Conservation (phyloP, 2,888 invertebrate species). For the Callyntrura sp. region DNA sequence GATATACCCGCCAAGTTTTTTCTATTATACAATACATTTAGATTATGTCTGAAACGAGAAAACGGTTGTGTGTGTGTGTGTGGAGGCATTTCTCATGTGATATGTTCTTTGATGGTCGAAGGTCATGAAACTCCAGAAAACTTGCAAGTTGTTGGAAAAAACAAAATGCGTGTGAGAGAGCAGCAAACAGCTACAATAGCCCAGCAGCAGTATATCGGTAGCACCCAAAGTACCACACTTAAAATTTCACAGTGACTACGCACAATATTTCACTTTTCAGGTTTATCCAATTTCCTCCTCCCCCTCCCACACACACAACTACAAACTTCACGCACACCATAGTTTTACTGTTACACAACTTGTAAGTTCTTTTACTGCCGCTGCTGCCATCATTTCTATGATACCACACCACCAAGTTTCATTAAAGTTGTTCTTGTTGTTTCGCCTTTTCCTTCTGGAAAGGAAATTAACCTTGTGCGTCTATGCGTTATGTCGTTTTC, state of each 20-base stretch:
- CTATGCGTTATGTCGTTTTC: not conserved
- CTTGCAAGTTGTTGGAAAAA: not conserved
- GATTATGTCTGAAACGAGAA: slow-evolving; percentile 36
- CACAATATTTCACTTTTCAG: slow-evolving; percentile 63
- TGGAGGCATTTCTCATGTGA: slow-evolving; percentile 9
- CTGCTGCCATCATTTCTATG: not conserved
- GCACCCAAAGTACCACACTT: slow-evolving; percentile 43
- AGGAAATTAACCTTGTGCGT: slow-evolving; percentile 39
- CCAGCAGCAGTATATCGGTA: slow-evolving; percentile 4
- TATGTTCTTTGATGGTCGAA: slow-evolving; percentile 49
- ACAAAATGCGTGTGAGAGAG: too few species aligned
- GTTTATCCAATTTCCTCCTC: slow-evolving; percentile 37
- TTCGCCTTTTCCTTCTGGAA: slow-evolving; percentile 18
- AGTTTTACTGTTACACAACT: not conserved
- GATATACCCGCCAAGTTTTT: slow-evolving; percentile 38
- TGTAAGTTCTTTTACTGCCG: not conserved
- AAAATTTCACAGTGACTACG: slow-evolving; percentile 58
- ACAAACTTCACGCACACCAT: slow-evolving; percentile 30
- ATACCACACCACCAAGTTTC: slow-evolving; percentile 27
- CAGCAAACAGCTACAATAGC: not conserved
- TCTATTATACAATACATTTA: slow-evolving; percentile 32
- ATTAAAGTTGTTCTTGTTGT: slow-evolving; percentile 48
- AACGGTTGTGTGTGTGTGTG: slow-evolving; percentile 32
- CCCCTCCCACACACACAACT: not conserved
- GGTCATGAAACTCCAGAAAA: slow-evolving; percentile 60